Percentiles rank a stretch among this genome's conserved stretches.
Evolutionary conservation across 2,113 vertebrate genomes (phyloP).

Genomic region (Salminus brasiliensis): DNA sequence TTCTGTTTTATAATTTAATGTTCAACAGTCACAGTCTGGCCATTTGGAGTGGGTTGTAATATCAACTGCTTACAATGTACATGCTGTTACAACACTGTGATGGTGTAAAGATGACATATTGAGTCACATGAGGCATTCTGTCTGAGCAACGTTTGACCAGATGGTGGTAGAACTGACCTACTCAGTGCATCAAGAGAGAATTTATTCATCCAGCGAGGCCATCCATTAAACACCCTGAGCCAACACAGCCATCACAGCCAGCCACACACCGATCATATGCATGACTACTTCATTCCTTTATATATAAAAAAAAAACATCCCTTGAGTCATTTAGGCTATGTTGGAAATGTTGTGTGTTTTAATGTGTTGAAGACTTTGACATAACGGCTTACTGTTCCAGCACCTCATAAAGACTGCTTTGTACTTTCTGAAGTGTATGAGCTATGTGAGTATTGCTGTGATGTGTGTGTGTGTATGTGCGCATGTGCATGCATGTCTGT

Average conservation of each 20-base stretch:
- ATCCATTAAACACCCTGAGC: conserved; percentile 8
- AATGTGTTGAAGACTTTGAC: neutral
- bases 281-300: neutral
- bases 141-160: conserved; percentile 32
- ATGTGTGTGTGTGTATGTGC: neutral
- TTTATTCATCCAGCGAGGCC: conserved; percentile 24
- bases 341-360: neutral
- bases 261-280: neutral
- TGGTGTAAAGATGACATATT: neutral
- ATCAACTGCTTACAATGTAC: neutral
- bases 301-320: neutral
- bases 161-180: conserved; percentile 50
- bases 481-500: conserved; percentile 5
- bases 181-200: conserved; percentile 6
- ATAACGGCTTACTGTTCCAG: neutral
- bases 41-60: neutral
- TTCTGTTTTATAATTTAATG: neutral
- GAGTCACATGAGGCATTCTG: conserved; percentile 18
- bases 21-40: neutral
- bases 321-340: neutral
- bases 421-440: neutral
- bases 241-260: neutral
- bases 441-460: neutral
- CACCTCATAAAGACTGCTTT: neutral
- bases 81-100: neutral